phyloP scores from a whole-genome alignment of 2,888 invertebrate genomes.

The Ichneumoninae sp. region DNA sequence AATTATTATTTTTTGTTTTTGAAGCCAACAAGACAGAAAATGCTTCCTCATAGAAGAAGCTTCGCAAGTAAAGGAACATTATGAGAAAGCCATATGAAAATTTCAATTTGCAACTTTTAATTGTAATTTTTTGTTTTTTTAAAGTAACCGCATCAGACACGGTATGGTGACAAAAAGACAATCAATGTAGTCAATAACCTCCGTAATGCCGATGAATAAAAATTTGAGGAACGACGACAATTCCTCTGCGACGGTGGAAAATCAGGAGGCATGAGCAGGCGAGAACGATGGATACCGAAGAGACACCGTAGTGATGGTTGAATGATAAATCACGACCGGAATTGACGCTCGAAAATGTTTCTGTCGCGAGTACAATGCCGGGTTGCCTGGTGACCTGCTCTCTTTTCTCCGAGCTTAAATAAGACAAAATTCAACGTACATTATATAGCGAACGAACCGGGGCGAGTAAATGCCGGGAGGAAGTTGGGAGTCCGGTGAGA shows the following conservation, averaged over 20 bases:
- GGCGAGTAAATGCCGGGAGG: slow-evolving; percentile 31
- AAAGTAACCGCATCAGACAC: too few species aligned
- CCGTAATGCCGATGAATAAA: neutral
- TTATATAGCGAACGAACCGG: slow-evolving; percentile 31
- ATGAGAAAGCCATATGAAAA: too few species aligned
- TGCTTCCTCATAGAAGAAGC: too few species aligned
- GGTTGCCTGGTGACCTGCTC: slow-evolving; percentile 44
- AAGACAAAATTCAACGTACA: slow-evolving; percentile 57
- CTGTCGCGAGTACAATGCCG: slow-evolving; percentile 54
- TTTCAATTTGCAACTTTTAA: too few species aligned
- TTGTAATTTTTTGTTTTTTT: too few species aligned
- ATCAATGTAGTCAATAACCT: slow-evolving; percentile 16
- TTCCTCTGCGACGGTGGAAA: slow-evolving; percentile 28
- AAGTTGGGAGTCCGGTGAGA: slow-evolving; percentile 38
- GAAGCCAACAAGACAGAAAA: too few species aligned
- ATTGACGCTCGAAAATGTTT: slow-evolving; percentile 59
- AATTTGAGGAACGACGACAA: slow-evolving; percentile 12
- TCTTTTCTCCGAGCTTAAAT: slow-evolving; percentile 37
- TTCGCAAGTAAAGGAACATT: too few species aligned
- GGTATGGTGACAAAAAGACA: neutral
- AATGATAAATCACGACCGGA: slow-evolving; percentile 57
- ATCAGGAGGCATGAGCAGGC: neutral
- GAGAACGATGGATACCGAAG: neutral
- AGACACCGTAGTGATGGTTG: slow-evolving; percentile 32
- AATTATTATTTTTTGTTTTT: too few species aligned